These are phyloP conservation scores for Alouatta palliata DNA, from an alignment of 2,113 vertebrate species.

Conservation along the genomic window DNA sequence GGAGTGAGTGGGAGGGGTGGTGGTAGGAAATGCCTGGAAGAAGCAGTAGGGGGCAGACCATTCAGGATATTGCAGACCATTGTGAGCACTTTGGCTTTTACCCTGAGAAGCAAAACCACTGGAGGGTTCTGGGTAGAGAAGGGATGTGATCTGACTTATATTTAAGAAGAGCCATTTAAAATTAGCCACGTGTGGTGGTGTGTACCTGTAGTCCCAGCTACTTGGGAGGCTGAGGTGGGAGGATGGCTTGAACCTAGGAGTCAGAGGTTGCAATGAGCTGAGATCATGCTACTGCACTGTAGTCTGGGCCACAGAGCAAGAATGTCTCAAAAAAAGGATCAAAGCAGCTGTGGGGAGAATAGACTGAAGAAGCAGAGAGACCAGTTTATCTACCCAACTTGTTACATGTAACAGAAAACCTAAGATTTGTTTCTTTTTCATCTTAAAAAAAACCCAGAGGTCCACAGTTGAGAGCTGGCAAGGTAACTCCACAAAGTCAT, in stretches of 20 bases:
- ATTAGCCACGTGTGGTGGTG: too few species aligned
- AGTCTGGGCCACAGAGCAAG: too few species aligned
- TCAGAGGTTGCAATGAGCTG: too few species aligned
- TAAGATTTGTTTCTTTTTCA: not conserved
- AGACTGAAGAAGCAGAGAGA: not conserved
- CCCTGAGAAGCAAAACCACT: not conserved
- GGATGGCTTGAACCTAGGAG: too few species aligned
- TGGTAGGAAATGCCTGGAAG: not conserved
- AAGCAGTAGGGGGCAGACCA: not conserved
- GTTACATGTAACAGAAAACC: not conserved
- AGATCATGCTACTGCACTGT: too few species aligned
- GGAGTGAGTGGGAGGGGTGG: accelerated
- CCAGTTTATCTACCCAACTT: not conserved
- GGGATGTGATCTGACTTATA: not conserved
- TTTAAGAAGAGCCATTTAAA: not conserved
- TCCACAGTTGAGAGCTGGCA: not conserved
- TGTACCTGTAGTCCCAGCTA: too few species aligned
- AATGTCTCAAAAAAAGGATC: not conserved
- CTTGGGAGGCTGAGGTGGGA: too few species aligned
- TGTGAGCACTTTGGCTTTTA: not conserved
- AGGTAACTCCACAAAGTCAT: not conserved
- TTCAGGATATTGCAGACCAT: not conserved
- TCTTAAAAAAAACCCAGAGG: not conserved
- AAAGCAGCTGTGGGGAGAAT: not conserved
- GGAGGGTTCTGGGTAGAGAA: not conserved